phyloP scores from a whole-genome alignment of 2,888 invertebrate genomes.

The Cheiracanthium punctorium region DNA sequence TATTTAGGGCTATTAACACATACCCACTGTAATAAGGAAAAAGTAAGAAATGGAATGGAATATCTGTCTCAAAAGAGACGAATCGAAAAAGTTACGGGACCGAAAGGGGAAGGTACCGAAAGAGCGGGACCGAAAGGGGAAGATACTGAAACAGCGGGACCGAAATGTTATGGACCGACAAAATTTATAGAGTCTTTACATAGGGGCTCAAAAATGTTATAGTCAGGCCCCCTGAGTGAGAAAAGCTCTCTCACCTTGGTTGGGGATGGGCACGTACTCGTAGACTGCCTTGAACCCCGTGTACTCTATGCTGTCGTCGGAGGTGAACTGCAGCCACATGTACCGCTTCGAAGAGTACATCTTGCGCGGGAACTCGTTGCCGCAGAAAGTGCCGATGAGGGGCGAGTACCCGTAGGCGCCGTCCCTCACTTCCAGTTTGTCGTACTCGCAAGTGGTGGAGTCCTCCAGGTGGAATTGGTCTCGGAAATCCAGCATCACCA shows the following conservation, averaged over 20 bases:
- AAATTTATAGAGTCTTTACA: too few relatives aligned
- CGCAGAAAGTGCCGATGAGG: conserved; percentile 83
- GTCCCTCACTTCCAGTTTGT: conserved; percentile 88
- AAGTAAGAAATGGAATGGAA: too few relatives aligned
- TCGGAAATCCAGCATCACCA: conserved; percentile 85
- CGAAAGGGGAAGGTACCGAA: too few relatives aligned
- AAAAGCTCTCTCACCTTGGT: conserved; percentile 44
- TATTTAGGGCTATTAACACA: too few relatives aligned
- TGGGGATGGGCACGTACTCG: conserved; percentile 79
- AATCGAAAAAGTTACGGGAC: too few relatives aligned
- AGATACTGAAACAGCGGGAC: too few relatives aligned
- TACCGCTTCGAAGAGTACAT: conserved; percentile 84
- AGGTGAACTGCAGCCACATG: conserved; percentile 87
- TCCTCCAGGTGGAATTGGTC: conserved; percentile 86
- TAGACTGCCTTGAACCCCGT: conserved; percentile 88
- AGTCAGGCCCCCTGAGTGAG: too few relatives aligned
- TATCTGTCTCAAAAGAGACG: too few relatives aligned
- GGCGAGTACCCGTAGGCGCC: conserved; percentile 86
- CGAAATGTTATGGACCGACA: too few relatives aligned
- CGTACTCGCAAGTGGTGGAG: conserved; percentile 83
- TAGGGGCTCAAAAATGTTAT: too few relatives aligned
- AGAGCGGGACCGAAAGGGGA: too few relatives aligned
- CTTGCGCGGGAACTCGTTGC: conserved; percentile 83
- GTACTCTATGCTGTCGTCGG: conserved; percentile 88
- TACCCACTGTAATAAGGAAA: too few relatives aligned